Conservation (phyloP, 2,888 invertebrate genomes). For the Ochlodes sylvanus region DNA sequence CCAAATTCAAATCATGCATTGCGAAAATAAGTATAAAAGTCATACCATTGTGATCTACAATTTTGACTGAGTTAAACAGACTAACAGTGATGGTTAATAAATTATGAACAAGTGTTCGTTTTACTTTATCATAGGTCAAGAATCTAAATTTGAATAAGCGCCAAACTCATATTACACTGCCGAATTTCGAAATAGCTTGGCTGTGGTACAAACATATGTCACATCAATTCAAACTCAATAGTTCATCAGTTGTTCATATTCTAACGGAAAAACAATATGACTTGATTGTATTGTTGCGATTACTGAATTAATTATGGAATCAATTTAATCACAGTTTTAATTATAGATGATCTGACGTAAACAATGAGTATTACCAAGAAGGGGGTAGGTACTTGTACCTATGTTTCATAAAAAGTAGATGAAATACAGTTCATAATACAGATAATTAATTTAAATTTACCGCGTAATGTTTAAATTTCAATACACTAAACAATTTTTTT, state of each 20-base stretch:
- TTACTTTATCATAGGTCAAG: slow-evolving; percentile 58
- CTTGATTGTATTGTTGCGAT: neutral
- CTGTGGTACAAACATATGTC: slow-evolving; percentile 59
- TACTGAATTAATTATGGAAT: neutral
- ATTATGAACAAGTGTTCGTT: slow-evolving; percentile 25
- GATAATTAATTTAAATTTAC: slow-evolving; percentile 13
- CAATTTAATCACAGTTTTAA: neutral
- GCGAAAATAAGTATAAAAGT: slow-evolving; percentile 14
- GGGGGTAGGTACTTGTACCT: too few relatives aligned
- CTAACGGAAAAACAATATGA: neutral
- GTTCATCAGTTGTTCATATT: slow-evolving; percentile 4
- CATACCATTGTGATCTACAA: slow-evolving; percentile 31
- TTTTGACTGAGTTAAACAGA: slow-evolving; percentile 17
- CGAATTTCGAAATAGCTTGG: slow-evolving; percentile 74
- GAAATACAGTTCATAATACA: neutral
- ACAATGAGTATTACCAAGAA: neutral
- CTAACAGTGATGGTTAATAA: slow-evolving; percentile 18
- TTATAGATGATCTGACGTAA: neutral
- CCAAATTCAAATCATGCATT: slow-evolving; percentile 17
- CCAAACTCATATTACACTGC: slow-evolving; percentile 63
- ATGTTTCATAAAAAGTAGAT: too few relatives aligned
- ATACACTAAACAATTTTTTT: neutral
- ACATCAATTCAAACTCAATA: slow-evolving; percentile 13
- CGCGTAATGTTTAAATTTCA: neutral
- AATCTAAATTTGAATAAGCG: slow-evolving; percentile 71